phyloP scores from a whole-genome alignment of 2,888 invertebrate genomes.

The Archaeoteleia sp. region DNA sequence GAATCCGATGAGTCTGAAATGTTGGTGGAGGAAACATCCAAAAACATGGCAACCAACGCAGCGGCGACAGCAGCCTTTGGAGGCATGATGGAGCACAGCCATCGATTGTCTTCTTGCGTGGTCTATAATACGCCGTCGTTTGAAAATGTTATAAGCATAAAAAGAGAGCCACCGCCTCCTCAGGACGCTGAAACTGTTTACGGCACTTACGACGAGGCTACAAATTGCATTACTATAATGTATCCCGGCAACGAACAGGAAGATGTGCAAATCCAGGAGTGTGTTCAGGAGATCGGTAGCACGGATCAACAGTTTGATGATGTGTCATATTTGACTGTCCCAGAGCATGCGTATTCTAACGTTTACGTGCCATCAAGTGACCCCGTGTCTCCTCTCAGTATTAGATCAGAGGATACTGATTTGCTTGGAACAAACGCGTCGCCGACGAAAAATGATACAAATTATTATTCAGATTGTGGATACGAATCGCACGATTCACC shows the following conservation, averaged over 20 bases:
- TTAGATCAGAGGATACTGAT: constrained; percentile 68
- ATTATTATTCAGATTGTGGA: constrained; percentile 77
- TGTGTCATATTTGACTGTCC: constrained; percentile 34
- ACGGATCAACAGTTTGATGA: constrained; percentile 55
- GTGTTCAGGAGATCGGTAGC: constrained; percentile 65
- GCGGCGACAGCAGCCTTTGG: constrained; percentile 68
- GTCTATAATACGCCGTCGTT: background rate
- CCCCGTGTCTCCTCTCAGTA: constrained; percentile 68
- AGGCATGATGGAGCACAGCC: constrained; percentile 57
- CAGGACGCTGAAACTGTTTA: constrained; percentile 80
- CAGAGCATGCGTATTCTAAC: constrained; percentile 42
- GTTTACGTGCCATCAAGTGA: constrained; percentile 64
- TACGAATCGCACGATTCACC: constrained; percentile 83
- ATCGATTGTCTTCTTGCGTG: constrained; percentile 6
- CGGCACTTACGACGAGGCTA: constrained; percentile 83
- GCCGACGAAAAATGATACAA: constrained; percentile 55
- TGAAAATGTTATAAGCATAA: constrained; percentile 59
- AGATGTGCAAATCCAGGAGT: constrained; percentile 73
- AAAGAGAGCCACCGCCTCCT: constrained; percentile 65
- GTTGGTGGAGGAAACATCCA: constrained; percentile 92
- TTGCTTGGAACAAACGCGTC: too few species aligned
- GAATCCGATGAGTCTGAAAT: constrained; percentile 78
- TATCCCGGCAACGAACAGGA: constrained; percentile 78
- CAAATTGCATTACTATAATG: constrained; percentile 84
- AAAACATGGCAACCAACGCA: constrained; percentile 89